Evolutionary conservation across 2,888 invertebrate genomes (phyloP).

Genomic region (Sphaeridia pumilis): DNA sequence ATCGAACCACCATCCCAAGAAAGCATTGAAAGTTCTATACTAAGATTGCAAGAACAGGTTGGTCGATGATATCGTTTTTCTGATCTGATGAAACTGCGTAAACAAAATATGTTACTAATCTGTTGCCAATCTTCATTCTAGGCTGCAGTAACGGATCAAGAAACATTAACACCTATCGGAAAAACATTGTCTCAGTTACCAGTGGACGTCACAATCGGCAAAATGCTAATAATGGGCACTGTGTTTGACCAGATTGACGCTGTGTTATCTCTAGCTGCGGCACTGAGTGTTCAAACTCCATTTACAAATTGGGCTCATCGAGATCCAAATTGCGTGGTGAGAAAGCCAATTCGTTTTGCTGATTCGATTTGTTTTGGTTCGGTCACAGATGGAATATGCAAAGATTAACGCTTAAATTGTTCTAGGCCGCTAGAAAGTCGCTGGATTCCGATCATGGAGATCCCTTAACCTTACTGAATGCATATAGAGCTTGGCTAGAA

Average conservation of each 20-base stretch:
- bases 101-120: no score
- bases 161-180: slow-evolving; percentile 75
- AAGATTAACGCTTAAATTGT: no score
- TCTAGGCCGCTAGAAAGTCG: slow-evolving; percentile 58
- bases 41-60: slow-evolving; percentile 78
- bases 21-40: slow-evolving; percentile 73
- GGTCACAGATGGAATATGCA: no score
- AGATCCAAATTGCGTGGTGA: slow-evolving; percentile 68
- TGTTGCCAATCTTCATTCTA: no score
- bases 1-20: slow-evolving; percentile 79
- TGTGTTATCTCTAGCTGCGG: slow-evolving; percentile 77
- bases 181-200: slow-evolving; percentile 77
- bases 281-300: slow-evolving; percentile 84
- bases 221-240: slow-evolving; percentile 86
- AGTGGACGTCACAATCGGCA: slow-evolving; percentile 87
- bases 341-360: no score
- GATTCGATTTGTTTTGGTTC: no score
- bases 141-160: slow-evolving; percentile 58
- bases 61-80: no score
- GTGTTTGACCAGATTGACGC: slow-evolving; percentile 79
- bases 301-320: slow-evolving; percentile 79
- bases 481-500: slow-evolving; percentile 78
- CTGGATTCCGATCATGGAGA: slow-evolving; percentile 93
- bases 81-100: no score
- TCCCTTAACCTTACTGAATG: slow-evolving; percentile 75